These are phyloP conservation scores for Belonocnema kinseyi DNA, from an alignment of 1,140 invertebrate species.

Conservation along the genomic window DNA sequence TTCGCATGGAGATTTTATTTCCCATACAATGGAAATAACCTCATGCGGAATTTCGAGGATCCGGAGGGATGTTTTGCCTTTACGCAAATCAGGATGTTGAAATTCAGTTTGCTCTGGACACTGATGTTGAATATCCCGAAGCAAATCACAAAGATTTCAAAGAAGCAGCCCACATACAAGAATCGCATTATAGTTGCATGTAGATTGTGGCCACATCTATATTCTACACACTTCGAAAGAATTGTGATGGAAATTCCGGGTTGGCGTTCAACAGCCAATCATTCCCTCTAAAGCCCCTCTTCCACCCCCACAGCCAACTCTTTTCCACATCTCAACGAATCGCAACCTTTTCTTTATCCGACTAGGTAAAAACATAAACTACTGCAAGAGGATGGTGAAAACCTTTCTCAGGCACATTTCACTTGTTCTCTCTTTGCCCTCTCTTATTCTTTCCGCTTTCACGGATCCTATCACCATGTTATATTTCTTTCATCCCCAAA, in stretches of 20 bases:
- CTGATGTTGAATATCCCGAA: slow-evolving; percentile 11
- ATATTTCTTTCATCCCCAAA: slow-evolving; percentile 19
- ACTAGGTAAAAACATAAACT: slow-evolving; percentile 22
- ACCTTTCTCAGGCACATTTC: slow-evolving; percentile 26
- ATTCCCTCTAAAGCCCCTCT: slow-evolving; percentile 32
- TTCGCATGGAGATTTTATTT: no score
- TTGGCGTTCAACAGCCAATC: slow-evolving; percentile 61
- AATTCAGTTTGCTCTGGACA: slow-evolving; percentile 20
- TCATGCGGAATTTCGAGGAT: neutral
- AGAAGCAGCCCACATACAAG: slow-evolving; percentile 16
- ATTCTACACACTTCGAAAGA: slow-evolving; percentile 21
- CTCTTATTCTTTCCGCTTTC: slow-evolving; percentile 1
- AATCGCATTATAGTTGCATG: neutral
- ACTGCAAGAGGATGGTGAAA: slow-evolving; percentile 4
- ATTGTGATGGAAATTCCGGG: slow-evolving; percentile 63
- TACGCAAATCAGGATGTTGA: neutral
- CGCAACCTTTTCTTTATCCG: slow-evolving; percentile 14
- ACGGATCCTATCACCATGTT: slow-evolving; percentile 18
- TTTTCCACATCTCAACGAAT: neutral
- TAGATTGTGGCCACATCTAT: slow-evolving; percentile 14
- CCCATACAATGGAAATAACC: no score
- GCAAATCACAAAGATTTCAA: slow-evolving; percentile 19
- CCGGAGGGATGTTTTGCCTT: neutral
- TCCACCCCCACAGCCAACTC: neutral
- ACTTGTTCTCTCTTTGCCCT: slow-evolving; percentile 11